phyloP scores from a whole-genome alignment of 2,888 invertebrate genomes.

The Drosophila neotestacea region DNA sequence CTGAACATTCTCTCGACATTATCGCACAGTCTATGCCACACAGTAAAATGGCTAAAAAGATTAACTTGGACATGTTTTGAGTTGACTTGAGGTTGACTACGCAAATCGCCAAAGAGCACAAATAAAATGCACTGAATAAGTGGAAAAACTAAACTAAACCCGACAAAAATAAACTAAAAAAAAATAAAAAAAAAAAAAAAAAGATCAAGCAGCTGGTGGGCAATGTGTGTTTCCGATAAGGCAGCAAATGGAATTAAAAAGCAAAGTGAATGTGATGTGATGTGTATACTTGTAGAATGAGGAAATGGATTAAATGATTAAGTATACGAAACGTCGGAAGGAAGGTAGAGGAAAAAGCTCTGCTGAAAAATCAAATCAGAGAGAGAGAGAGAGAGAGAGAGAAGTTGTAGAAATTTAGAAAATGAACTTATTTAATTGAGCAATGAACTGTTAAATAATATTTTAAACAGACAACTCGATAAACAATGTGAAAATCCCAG shows the following conservation, averaged over 20 bases:
- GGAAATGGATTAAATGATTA: constrained; percentile 25
- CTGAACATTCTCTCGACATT: constrained; percentile 4
- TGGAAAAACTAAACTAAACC: constrained; percentile 36
- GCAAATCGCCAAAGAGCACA: constrained; percentile 49
- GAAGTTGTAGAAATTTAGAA: background rate
- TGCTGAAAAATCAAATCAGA: background rate
- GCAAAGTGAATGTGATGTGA: constrained; percentile 37
- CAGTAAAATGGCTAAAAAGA: constrained; percentile 43
- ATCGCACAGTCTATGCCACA: constrained; percentile 21
- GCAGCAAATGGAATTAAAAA: constrained; percentile 28
- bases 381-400: background rate
- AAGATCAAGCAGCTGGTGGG: constrained; percentile 19
- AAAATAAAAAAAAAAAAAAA: background rate
- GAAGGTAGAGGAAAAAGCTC: background rate
- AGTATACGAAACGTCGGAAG: constrained; percentile 8
- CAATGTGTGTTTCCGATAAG: constrained; percentile 46
- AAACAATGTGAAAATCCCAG: too few relatives aligned
- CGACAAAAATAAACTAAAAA: constrained; percentile 6
- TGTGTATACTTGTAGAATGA: constrained; percentile 5
- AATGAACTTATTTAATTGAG: background rate
- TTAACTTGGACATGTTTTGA: constrained; percentile 63
- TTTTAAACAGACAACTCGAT: too few relatives aligned
- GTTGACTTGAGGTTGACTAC: constrained; percentile 39
- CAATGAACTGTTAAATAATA: background rate
- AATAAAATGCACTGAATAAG: constrained; percentile 2